Conservation (phyloP, 2,888 invertebrate genomes). For the Bibio marci region DNA sequence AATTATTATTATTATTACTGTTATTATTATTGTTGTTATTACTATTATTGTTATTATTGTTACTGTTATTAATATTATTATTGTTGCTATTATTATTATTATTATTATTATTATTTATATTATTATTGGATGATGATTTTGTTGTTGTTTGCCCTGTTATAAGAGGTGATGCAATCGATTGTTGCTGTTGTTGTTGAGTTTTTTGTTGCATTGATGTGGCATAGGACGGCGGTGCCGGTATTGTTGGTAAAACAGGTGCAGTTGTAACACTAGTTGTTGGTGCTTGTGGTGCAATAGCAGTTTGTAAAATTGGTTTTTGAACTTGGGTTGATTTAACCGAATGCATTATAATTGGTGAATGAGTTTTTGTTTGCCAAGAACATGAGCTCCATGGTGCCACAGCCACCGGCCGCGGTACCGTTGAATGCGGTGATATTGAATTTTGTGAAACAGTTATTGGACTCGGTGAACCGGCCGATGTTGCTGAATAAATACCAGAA, state of each 20-base stretch:
- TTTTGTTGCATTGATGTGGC: constrained; percentile 67
- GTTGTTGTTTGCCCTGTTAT: constrained; percentile 28
- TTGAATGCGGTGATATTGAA: constrained; percentile 36
- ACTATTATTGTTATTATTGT: too few relatives aligned
- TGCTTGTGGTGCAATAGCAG: constrained; percentile 81
- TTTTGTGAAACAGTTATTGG: constrained; percentile 54
- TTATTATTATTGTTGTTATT: background rate
- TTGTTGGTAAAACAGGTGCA: constrained; percentile 25
- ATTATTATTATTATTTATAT: background rate
- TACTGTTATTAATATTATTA: too few relatives aligned
- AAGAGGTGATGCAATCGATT: constrained; percentile 29
- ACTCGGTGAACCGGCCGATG: constrained; percentile 70
- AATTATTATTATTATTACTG: constrained; percentile 14
- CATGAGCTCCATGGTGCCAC: constrained; percentile 66
- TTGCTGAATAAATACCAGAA: constrained; percentile 71
- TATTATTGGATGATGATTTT: constrained; percentile 16
- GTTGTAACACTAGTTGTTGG: constrained; percentile 32
- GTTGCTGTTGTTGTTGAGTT: constrained; percentile 13
- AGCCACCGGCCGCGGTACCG: constrained; percentile 63
- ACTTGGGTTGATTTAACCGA: constrained; percentile 92
- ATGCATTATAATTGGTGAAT: constrained; percentile 91
- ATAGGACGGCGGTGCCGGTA: constrained; percentile 60
- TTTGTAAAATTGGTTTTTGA: constrained; percentile 86
- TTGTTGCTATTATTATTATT: too few relatives aligned
- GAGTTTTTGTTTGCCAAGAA: constrained; percentile 68